These are phyloP conservation scores for Babyrousa celebensis DNA, from an alignment of 2,797 vertebrate genomes.

Conservation along the genomic window DNA sequence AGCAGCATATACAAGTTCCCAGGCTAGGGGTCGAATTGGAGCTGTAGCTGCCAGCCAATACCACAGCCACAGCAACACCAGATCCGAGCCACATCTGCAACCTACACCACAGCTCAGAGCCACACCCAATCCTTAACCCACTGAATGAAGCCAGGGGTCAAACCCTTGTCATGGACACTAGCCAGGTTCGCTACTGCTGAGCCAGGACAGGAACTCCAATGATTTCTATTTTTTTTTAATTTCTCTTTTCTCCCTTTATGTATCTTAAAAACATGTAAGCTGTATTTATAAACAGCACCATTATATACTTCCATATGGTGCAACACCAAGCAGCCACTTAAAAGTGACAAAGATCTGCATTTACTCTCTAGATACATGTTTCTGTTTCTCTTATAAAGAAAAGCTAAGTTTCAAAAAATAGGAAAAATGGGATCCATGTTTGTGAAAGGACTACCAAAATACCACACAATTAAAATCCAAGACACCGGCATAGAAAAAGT, in stretches of 20 bases:
- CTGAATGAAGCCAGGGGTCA: too few species aligned
- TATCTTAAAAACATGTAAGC: slow-evolving; percentile 26
- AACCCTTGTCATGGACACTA: too few species aligned
- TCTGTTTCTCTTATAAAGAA: slow-evolving; percentile 13
- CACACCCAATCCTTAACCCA: too few species aligned
- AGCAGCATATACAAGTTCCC: too few species aligned
- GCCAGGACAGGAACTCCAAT: neutral
- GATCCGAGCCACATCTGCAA: too few species aligned
- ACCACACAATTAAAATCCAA: slow-evolving; percentile 41
- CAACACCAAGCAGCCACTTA: neutral
- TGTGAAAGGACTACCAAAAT: slow-evolving; percentile 1
- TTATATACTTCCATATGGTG: neutral
- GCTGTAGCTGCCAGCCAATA: too few species aligned
- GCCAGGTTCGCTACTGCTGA: too few species aligned
- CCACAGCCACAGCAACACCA: too few species aligned
- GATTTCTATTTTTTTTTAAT: neutral
- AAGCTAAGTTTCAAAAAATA: neutral
- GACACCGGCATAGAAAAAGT: neutral
- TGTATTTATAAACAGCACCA: neutral
- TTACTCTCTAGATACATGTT: neutral
- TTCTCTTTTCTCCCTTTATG: neutral
- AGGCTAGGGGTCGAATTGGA: too few species aligned
- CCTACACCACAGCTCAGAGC: too few species aligned
- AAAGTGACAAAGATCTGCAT: neutral
- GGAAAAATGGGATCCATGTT: neutral